Evolutionary conservation across 2,888 invertebrate genomes (phyloP).

Genomic region (Aleiodes alternator): DNA sequence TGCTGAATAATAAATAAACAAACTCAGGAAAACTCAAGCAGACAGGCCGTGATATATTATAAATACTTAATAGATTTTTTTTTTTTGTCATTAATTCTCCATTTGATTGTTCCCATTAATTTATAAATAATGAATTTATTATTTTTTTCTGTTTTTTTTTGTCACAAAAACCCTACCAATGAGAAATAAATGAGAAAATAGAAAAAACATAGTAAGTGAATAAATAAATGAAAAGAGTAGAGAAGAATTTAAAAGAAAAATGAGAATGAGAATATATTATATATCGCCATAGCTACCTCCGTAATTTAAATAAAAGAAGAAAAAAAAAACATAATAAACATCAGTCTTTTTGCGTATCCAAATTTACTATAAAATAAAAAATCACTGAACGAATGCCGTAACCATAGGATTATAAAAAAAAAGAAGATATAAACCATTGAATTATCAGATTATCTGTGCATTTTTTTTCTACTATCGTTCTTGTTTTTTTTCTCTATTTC

Average conservation of each 20-base stretch:
- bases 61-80: constrained; percentile 46
- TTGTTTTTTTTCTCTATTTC: constrained; percentile 16
- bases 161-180: constrained; percentile 23
- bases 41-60: constrained; percentile 74
- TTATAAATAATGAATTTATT: constrained; percentile 36
- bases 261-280: constrained; percentile 39
- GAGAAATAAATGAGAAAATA: neutral
- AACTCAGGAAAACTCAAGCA: constrained; percentile 75
- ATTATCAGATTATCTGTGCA: constrained; percentile 26
- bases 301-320: constrained; percentile 58
- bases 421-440: constrained; percentile 1
- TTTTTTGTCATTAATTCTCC: constrained; percentile 54
- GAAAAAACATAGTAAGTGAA: constrained; percentile 5
- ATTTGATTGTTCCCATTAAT: constrained; percentile 48
- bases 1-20: constrained; percentile 65
- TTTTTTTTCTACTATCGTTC: constrained; percentile 15
- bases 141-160: constrained; percentile 3
- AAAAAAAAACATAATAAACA: constrained; percentile 53
- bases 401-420: constrained; percentile 16
- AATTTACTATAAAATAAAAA: constrained; percentile 17
- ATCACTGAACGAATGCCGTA: constrained; percentile 31
- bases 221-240: neutral
- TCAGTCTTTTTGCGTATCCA: constrained; percentile 67
- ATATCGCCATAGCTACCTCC: constrained; percentile 74
- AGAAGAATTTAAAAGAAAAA: constrained; percentile 26